Evolutionary conservation across 1,140 invertebrate genomes (phyloP).

Genomic region (Bombus haemorrhoidalis): DNA sequence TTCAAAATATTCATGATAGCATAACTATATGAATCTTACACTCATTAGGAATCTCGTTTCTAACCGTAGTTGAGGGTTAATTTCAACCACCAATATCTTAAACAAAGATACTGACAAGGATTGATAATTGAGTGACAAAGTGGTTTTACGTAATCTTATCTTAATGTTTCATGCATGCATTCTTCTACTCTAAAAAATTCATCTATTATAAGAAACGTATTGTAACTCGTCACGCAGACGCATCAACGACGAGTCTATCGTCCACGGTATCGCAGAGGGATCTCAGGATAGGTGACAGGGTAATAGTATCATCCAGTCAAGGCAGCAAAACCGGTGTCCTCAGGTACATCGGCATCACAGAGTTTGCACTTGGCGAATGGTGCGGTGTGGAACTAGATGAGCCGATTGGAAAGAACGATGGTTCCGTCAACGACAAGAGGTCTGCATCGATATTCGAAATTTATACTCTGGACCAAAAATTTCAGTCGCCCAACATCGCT

Average conservation of each 20-base stretch:
- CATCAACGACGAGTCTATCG: conserved; percentile 85
- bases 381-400: conserved; percentile 97
- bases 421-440: conserved; percentile 94
- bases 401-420: conserved; percentile 97
- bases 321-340: conserved; percentile 95
- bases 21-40: not conserved
- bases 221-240: conserved; percentile 80
- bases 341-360: conserved; percentile 91
- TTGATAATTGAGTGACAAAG: no score
- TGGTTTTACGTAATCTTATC: not conserved
- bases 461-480: not conserved
- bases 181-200: not conserved
- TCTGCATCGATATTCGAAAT: conserved; percentile 69
- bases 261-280: conserved; percentile 83
- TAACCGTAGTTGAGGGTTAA: not conserved
- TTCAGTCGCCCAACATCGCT: not conserved
- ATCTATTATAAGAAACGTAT: conserved; percentile 34
- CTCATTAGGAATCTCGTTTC: not conserved
- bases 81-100: not conserved
- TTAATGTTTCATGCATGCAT: not conserved
- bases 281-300: conserved; percentile 93
- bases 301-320: conserved; percentile 93
- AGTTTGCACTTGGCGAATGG: conserved; percentile 96
- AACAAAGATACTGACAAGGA: not conserved
- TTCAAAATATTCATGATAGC: not conserved